Conservation (phyloP, 2,113 vertebrate species). For the Chascanopsetta lugubris region DNA sequence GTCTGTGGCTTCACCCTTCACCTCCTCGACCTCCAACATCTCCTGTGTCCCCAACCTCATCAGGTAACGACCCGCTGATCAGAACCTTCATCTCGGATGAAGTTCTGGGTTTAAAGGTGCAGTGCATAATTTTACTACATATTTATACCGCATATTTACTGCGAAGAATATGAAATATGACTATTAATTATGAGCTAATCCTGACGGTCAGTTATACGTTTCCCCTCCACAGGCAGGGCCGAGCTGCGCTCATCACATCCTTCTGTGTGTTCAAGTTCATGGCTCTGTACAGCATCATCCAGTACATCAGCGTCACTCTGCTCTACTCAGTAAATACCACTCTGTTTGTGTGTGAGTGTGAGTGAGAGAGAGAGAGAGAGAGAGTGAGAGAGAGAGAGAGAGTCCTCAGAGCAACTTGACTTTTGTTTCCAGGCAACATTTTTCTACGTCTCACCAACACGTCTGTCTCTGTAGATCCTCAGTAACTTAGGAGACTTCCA, state of each 20-base stretch:
- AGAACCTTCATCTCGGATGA: no score
- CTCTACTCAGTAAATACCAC: conserved; percentile 91
- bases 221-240: conserved; percentile 87
- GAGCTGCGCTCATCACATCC: conserved; percentile 95
- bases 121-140: no score
- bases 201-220: neutral
- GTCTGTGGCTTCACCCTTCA: conserved; percentile 97
- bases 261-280: conserved; percentile 99
- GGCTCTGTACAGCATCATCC: conserved; percentile 98
- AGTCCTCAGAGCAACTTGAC: neutral
- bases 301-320: conserved; percentile 93
- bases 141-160: no score
- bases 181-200: neutral
- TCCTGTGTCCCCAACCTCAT: conserved; percentile 96
- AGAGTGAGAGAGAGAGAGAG: neutral
- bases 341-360: neutral
- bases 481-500: conserved; percentile 97
- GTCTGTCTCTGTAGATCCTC: conserved; percentile 83
- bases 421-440: neutral
- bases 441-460: neutral
- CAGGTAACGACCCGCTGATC: no score
- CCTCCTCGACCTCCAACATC: conserved; percentile 93
- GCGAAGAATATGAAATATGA: neutral
- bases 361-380: no score
- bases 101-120: no score